Base-by-base conservation (phyloP, 2,113 vertebrate genomes). In the Coracopsis vasa region DNA sequence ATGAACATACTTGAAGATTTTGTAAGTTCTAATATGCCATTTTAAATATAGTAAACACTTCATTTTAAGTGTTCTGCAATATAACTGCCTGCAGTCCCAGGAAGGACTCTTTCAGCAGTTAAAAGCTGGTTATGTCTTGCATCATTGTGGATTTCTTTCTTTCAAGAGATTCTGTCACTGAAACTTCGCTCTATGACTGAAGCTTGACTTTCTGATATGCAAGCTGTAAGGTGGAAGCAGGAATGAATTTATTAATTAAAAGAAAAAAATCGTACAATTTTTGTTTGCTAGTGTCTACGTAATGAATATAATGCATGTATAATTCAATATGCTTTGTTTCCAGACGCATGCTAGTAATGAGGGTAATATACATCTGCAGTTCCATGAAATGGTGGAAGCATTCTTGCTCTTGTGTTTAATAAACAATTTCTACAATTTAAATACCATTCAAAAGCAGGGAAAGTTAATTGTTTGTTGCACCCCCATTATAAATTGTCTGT, bases 391-490 rank as follows among this genome's bases (percentile, higher is more conserved):
- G 39, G 7, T 92, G 41, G 61, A 66, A 93, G 33, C 17, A 64
- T 75, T 80, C 65, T 95, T 93, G 51, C n/a, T 73, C 15, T 65
- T 77, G 16, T 61, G 11, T 80, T 82, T 54, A 74, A 47, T 77
- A 69, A 85, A 65, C 15, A 25, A 12, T 75, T 82, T 3, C 42
- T 66, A 13, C 50, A 53, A 66, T 64, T 90, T 50, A 70, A 95
- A 62, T 86, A 44, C 16, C 80, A 79, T 94, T 96, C 94, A 86
- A 94, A 95, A 97, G 62, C 92, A 96, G 95, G 88, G 93, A 97
- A 98, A 98, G 97, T 98, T 98, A 97, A 98, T 94, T 95, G 97
- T 98, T 98, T 0, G 97, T 98, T 98, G 97, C 96, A 96, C 97
- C 95, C 96, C 97, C n/a, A 64, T 94, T 92, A 90, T 96, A 89